Evolutionary conservation across 2,797 vertebrate genomes (phyloP).

Genomic region (Myioborus miniatus): DNA sequence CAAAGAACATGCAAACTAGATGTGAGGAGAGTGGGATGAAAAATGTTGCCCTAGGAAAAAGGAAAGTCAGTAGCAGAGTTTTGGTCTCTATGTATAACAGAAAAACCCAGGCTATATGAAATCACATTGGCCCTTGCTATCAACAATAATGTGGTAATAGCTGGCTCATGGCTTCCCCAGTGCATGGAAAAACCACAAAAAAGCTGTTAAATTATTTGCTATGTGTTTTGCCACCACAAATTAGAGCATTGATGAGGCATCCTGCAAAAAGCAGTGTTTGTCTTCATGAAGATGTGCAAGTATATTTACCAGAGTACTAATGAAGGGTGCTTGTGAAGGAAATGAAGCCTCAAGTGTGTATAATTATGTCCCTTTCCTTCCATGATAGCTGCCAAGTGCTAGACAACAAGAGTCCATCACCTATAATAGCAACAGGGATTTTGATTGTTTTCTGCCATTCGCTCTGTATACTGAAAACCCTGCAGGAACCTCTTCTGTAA

Average conservation of each 20-base stretch:
- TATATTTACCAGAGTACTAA: slow-evolving; percentile 34
- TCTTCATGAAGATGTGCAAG: slow-evolving; percentile 42
- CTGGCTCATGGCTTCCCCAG: background rate
- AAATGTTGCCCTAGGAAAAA: background rate
- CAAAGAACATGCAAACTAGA: background rate
- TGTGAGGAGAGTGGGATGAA: background rate
- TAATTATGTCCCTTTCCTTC: slow-evolving; percentile 43
- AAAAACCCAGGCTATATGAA: background rate
- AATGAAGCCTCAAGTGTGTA: slow-evolving; percentile 40
- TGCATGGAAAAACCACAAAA: background rate
- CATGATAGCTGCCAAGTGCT: slow-evolving; percentile 22
- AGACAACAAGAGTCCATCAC: background rate
- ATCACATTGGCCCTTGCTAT: background rate
- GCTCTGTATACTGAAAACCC: background rate
- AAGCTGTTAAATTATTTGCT: background rate
- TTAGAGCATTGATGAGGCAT: slow-evolving; percentile 16
- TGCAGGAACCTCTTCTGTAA: background rate
- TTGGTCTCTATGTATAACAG: background rate
- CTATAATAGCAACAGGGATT: slow-evolving; percentile 4
- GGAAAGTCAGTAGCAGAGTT: background rate
- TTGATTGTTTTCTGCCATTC: background rate
- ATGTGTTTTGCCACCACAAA: slow-evolving; percentile 6
- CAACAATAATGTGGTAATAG: background rate
- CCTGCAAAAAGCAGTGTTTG: slow-evolving; percentile 36
- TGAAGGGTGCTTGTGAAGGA: slow-evolving; percentile 47